Evolutionary conservation across 2,113 vertebrate genomes (phyloP).

Genomic region (Cynopterus brachyotis): DNA sequence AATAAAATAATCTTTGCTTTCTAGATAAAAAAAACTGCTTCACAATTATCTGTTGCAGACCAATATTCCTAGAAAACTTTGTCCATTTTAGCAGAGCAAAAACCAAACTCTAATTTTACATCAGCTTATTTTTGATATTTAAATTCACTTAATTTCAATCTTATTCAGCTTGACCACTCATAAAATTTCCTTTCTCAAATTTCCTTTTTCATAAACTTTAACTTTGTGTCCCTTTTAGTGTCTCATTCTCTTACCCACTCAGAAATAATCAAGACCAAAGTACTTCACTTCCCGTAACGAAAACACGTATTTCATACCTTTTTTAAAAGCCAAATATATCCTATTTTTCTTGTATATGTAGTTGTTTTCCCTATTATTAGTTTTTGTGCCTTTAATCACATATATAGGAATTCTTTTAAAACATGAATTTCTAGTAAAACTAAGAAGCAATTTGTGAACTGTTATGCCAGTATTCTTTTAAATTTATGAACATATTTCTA

Average conservation of each 20-base stretch:
- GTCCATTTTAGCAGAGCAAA: neutral
- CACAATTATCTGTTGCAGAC: neutral
- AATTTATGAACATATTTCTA: neutral
- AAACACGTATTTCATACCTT: neutral
- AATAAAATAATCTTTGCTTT: neutral
- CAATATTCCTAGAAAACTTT: neutral
- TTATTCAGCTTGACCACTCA: neutral
- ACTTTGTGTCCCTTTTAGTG: neutral
- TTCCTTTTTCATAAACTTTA: neutral
- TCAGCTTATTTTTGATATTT: neutral
- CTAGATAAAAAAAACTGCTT: neutral
- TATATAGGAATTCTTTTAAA: neutral
- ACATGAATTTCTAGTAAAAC: neutral
- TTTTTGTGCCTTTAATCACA: neutral
- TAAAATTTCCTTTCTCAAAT: neutral
- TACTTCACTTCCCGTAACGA: neutral
- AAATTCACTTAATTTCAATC: neutral
- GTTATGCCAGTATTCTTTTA: neutral
- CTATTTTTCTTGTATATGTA: neutral
- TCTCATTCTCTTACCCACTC: neutral
- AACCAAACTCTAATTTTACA: neutral
- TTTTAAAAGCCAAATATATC: neutral
- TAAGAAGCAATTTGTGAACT: neutral
- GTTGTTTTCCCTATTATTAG: neutral
- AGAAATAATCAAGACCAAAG: neutral